Evolutionary conservation across 2,888 invertebrate species (phyloP).

Genomic region (Cheilosia pagana): DNA sequence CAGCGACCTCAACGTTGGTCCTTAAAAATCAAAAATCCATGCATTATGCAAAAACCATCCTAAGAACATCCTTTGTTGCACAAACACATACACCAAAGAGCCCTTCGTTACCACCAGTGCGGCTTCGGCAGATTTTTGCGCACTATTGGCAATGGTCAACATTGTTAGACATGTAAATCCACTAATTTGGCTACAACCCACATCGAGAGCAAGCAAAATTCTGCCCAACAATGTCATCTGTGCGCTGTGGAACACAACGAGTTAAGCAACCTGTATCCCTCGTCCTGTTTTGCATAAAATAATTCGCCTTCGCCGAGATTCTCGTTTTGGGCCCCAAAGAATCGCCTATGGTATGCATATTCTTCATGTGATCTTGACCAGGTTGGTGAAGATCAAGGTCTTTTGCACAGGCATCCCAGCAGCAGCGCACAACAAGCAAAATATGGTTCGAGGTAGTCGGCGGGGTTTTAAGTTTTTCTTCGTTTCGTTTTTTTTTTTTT

Average conservation of each 20-base stretch:
- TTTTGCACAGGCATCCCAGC: constrained; percentile 33
- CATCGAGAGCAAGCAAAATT: constrained; percentile 65
- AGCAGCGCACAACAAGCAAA: constrained; percentile 26
- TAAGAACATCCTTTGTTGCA: constrained; percentile 63
- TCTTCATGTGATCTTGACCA: constrained; percentile 74
- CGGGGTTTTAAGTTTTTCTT: neutral
- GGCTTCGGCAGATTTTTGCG: neutral
- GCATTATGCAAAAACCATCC: constrained; percentile 72
- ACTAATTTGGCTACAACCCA: constrained; percentile 75
- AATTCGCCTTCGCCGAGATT: constrained; percentile 73
- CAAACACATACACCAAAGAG: constrained; percentile 25
- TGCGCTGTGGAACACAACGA: constrained; percentile 64
- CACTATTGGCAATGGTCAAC: constrained; percentile 72
- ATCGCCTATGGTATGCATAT: constrained; percentile 67
- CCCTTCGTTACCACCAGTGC: constrained; percentile 11
- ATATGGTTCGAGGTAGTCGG: constrained; percentile 51
- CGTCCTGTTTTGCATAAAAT: constrained; percentile 75
- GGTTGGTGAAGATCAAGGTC: constrained; percentile 75
- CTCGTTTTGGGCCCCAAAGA: constrained; percentile 52
- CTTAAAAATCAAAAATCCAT: constrained; percentile 70
- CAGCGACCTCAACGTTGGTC: constrained; percentile 36
- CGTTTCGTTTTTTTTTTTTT: constrained; percentile 18
- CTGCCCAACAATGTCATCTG: constrained; percentile 68
- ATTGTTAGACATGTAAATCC: constrained; percentile 75
- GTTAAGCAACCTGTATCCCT: constrained; percentile 71